These are phyloP conservation scores for Nylanderia fulva DNA, from an alignment of 1,140 invertebrate genomes.

Conservation along the genomic window DNA sequence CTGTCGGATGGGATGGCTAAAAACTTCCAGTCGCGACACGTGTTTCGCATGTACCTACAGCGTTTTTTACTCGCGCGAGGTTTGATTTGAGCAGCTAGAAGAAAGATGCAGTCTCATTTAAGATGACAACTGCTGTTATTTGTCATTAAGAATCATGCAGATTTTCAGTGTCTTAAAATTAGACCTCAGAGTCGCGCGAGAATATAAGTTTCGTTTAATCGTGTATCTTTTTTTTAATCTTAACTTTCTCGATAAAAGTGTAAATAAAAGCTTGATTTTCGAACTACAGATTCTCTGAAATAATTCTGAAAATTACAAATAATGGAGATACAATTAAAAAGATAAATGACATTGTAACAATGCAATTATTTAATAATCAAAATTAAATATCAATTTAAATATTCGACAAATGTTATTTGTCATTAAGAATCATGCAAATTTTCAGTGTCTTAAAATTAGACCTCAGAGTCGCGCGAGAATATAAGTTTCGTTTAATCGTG, in stretches of 20 bases:
- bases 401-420: not conserved
- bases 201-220: too few species aligned
- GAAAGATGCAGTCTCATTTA: conserved; percentile 11
- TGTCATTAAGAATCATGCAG: conserved; percentile 26
- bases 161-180: not conserved
- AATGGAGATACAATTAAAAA: not conserved
- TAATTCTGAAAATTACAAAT: not conserved
- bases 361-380: not conserved
- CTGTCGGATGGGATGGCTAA: conserved; percentile 4
- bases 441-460: not conserved
- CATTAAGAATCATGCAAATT: conserved; percentile 14
- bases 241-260: not conserved
- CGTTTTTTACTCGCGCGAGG: conserved; percentile 1
- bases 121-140: not conserved
- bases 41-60: conserved; percentile 41
- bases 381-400: not conserved
- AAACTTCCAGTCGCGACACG: conserved; percentile 36
- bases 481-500: too few species aligned
- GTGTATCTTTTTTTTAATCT: too few species aligned
- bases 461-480: not conserved
- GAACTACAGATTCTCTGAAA: not conserved
- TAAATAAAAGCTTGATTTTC: too few species aligned
- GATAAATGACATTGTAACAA: not conserved
- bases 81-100: conserved; percentile 20
- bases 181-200: not conserved